A percentile compares a stretch with the other conserved stretches of the same genome.
These are phyloP conservation scores for Hypotaenidia okinawae DNA, from an alignment of 2,797 vertebrate genomes.

Conservation along the genomic window DNA sequence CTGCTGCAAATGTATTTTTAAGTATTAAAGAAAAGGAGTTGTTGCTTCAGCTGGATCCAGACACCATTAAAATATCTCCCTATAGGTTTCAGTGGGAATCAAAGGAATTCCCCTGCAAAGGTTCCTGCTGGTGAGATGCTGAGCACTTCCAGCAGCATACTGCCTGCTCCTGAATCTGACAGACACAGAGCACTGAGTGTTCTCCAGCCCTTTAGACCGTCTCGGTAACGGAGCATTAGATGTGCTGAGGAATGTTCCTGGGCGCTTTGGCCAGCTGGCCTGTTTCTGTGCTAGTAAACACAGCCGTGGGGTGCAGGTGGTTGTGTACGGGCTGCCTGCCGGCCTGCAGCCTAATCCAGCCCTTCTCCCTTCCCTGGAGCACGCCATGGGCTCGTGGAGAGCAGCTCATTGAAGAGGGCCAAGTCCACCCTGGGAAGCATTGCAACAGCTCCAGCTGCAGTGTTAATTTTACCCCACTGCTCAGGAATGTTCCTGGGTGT, in stretches of 20 bases:
- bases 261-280: background rate
- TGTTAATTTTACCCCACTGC: background rate
- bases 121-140: background rate
- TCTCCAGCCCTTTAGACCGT: background rate
- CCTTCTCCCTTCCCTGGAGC: background rate
- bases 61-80: background rate
- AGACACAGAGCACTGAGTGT: background rate
- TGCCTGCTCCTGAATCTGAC: background rate
- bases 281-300: background rate
- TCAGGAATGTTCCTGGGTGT: background rate
- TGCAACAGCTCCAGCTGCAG: background rate
- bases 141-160: background rate
- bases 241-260: background rate
- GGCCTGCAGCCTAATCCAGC: background rate
- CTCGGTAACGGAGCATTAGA: rapidly evolving
- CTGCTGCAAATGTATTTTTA: background rate
- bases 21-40: background rate
- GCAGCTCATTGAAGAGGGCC: background rate
- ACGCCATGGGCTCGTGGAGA: rapidly evolving
- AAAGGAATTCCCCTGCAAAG: background rate
- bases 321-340: background rate
- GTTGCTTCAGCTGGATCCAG: background rate
- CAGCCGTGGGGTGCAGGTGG: background rate
- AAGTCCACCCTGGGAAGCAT: background rate
- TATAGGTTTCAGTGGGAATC: background rate